Conservation (phyloP, 1,140 invertebrate species). For the Triops cancriformis region DNA sequence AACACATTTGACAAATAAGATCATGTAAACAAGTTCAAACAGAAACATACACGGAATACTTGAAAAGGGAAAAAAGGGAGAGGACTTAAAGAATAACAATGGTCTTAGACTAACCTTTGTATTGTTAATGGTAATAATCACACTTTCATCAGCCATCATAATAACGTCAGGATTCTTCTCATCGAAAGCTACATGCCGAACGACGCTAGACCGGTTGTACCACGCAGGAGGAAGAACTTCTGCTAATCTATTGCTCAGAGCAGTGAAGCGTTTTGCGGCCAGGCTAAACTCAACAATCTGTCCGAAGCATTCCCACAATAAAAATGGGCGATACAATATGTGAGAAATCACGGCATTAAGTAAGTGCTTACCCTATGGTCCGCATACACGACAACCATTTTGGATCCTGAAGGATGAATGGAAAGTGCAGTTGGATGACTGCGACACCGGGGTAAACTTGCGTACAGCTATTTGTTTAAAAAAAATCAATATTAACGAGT, state of each 20-base stretch:
- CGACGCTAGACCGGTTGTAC: slow-evolving; percentile 42
- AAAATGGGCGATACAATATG: not conserved
- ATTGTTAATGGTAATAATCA: slow-evolving; percentile 54
- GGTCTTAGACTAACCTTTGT: slow-evolving; percentile 39
- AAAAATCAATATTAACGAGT: too few species aligned
- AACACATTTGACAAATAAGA: too few species aligned
- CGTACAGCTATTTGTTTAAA: slow-evolving; percentile 38
- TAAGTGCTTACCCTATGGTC: slow-evolving; percentile 54
- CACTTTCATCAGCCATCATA: slow-evolving; percentile 53
- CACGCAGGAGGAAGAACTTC: slow-evolving; percentile 42
- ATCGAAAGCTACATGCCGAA: slow-evolving; percentile 51
- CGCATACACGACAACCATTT: slow-evolving; percentile 56
- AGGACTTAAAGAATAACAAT: slow-evolving; percentile 18
- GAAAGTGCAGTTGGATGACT: slow-evolving; percentile 55
- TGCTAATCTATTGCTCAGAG: slow-evolving; percentile 47
- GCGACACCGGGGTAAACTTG: slow-evolving; percentile 54
- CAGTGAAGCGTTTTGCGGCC: slow-evolving; percentile 44
- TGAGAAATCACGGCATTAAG: not conserved
- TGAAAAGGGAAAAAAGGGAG: not conserved
- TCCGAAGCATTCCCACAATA: slow-evolving; percentile 32
- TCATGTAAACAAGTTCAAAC: too few species aligned
- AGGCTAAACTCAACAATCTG: slow-evolving; percentile 63
- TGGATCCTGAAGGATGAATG: slow-evolving; percentile 46
- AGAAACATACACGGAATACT: not conserved
- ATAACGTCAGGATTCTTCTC: slow-evolving; percentile 48